These are phyloP conservation scores for Gobiocypris rarus DNA, from an alignment of 2,113 vertebrate genomes.

Conservation along the genomic window DNA sequence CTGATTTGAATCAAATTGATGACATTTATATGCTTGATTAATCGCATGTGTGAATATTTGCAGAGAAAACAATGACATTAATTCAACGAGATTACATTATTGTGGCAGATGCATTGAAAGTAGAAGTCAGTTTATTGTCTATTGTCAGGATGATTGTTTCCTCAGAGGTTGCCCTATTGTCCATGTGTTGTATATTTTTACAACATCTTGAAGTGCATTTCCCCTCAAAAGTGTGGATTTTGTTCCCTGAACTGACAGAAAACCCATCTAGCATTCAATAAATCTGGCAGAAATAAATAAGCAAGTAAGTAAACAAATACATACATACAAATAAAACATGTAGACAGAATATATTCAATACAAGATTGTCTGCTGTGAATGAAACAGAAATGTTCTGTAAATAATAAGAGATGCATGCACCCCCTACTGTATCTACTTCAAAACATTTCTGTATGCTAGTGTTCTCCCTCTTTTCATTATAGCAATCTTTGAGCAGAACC, in stretches of 20 bases:
- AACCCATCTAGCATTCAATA: not conserved
- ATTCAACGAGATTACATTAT: not conserved
- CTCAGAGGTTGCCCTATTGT: not conserved
- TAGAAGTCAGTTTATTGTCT: not conserved
- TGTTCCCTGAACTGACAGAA: not conserved
- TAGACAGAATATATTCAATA: not conserved
- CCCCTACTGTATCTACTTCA: not conserved
- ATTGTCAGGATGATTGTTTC: not conserved
- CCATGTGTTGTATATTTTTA: not conserved
- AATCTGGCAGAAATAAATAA: not conserved
- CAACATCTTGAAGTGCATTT: not conserved
- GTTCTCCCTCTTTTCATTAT: not conserved
- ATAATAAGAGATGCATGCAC: not conserved
- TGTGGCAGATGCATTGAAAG: not conserved
- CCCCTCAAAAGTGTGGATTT: not conserved
- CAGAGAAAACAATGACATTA: not conserved
- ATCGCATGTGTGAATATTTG: not conserved
- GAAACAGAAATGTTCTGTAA: not conserved
- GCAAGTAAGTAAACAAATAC: not conserved
- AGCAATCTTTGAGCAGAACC: conserved; percentile 17
- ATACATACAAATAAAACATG: not conserved
- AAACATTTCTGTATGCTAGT: not conserved
- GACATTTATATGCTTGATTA: not conserved
- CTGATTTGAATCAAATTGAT: conserved; percentile 12
- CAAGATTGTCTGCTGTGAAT: not conserved